Evolutionary conservation across 2,888 invertebrate genomes (phyloP).

Genomic region (Lycia hirtaria): DNA sequence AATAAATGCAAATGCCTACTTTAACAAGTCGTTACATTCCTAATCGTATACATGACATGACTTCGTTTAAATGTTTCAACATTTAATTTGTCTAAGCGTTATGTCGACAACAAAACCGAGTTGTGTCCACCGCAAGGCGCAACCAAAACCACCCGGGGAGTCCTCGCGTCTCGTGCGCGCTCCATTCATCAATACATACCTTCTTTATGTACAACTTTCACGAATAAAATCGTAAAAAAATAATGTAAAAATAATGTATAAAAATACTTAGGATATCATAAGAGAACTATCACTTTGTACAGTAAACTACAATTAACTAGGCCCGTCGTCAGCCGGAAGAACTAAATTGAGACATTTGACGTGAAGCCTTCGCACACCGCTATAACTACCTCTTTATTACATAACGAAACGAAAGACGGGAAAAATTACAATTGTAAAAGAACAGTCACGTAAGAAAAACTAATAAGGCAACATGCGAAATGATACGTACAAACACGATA

Average conservation of each 20-base stretch:
- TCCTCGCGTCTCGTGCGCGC: slow-evolving; percentile 45
- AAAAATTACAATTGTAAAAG: too few species aligned
- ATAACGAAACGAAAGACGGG: too few species aligned
- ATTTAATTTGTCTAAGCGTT: slow-evolving; percentile 55
- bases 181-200: slow-evolving; percentile 64
- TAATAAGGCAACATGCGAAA: too few species aligned
- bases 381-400: too few species aligned
- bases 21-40: slow-evolving; percentile 72
- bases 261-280: slow-evolving; percentile 84
- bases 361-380: background rate
- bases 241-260: slow-evolving; percentile 83
- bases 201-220: slow-evolving; percentile 69
- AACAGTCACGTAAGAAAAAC: too few species aligned
- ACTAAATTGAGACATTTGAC: slow-evolving; percentile 41
- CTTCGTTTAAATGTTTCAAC: slow-evolving; percentile 53
- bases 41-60: slow-evolving; percentile 80
- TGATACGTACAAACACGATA: too few species aligned
- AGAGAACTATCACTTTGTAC: slow-evolving; percentile 85
- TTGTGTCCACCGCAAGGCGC: slow-evolving; percentile 44
- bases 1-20: slow-evolving; percentile 80
- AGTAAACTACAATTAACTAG: slow-evolving; percentile 70
- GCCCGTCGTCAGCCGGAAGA: slow-evolving; percentile 72
- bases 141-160: slow-evolving; percentile 69
- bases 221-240: slow-evolving; percentile 83
- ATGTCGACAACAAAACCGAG: slow-evolving; percentile 64